Evolutionary conservation across 2,888 invertebrate species (phyloP), one percentile per base, ranked within the genome.

Genomic region (Strigamia maritima): DNA sequence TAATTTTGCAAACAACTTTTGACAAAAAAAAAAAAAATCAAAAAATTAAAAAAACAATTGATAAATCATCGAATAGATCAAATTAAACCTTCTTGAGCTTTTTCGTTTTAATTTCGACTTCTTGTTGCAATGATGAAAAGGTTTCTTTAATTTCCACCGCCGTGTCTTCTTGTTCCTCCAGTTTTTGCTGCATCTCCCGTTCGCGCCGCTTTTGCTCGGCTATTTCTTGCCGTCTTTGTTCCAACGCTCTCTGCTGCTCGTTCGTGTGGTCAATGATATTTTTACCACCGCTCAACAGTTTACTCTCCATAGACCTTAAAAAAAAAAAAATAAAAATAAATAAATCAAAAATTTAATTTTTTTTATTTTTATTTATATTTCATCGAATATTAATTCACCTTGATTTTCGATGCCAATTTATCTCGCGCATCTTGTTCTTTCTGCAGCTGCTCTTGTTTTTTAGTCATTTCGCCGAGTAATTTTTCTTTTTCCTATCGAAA

Each of bases 211-310:
- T 93, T 82, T 97, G 90, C 85, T 97, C 97, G 0, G 95, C 93
- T 81, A 99, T 94, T 87, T 98, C 97, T 75, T 90, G 88, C 80
- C 93, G 89, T 80, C 92, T 90, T 85, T 93, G 92, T 84, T 98
- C 95, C 79, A 99, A 88, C 79, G 94, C 93, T 82, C 93, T 89
- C 86, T 97, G 95, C 83, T 96, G 95, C 85, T 97, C 94, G 85
- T 95, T 95, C 22, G 98, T 95, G 84, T 97, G 94, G 86, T 97
- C 97, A 54, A 98, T 90, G 79, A 99, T 93, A 86, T 97, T 96
- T 85, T 94, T 95, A 0, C 95, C 96, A 78, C 98, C 98, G 83
- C 93, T 92, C 76, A 99, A 91, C 85, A 99, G 90, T 84, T 98
- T 94, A 83, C 95, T 95, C 86, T 99, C 98, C 84, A 99, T 89